A percentile compares a stretch with the other conserved stretches of the same genome.
These are phyloP conservation scores for Trypoxylon attenuatum DNA, from an alignment of 2,888 invertebrate species.

Conservation along the genomic window DNA sequence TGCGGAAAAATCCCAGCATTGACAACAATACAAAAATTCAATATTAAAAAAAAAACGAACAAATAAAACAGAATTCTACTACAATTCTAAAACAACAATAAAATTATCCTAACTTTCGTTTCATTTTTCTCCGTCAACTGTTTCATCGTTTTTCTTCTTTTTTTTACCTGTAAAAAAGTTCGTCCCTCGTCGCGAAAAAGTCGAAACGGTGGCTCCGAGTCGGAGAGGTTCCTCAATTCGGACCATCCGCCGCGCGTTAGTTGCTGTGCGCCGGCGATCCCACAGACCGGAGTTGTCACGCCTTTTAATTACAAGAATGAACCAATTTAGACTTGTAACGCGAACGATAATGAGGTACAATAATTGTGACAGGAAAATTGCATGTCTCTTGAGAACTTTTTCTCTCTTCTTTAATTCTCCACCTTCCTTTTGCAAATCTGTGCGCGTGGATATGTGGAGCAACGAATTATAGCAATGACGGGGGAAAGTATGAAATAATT, in stretches of 20 bases:
- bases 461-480: no score
- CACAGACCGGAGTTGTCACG: constrained; percentile 87
- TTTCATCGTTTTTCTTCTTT: no score
- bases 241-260: constrained; percentile 87
- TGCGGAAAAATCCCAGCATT: not conserved
- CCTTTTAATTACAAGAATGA: constrained; percentile 75
- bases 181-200: constrained; percentile 88
- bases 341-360: not conserved
- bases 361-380: not conserved
- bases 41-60: no score
- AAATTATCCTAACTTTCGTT: no score
- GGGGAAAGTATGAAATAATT: not conserved
- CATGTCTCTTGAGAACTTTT: not conserved
- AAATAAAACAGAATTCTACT: no score
- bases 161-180: constrained; percentile 84
- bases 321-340: not conserved
- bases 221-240: constrained; percentile 85
- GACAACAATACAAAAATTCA: no score
- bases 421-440: no score
- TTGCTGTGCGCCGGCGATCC: constrained; percentile 89
- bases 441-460: no score
- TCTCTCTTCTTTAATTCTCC: no score
- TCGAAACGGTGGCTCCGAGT: constrained; percentile 87
- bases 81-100: no score
- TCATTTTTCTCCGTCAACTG: no score